A percentile compares a stretch with the other conserved stretches of the same genome.
These are phyloP conservation scores for Boloria selene DNA, from an alignment of 2,888 invertebrate genomes.

Conservation along the genomic window DNA sequence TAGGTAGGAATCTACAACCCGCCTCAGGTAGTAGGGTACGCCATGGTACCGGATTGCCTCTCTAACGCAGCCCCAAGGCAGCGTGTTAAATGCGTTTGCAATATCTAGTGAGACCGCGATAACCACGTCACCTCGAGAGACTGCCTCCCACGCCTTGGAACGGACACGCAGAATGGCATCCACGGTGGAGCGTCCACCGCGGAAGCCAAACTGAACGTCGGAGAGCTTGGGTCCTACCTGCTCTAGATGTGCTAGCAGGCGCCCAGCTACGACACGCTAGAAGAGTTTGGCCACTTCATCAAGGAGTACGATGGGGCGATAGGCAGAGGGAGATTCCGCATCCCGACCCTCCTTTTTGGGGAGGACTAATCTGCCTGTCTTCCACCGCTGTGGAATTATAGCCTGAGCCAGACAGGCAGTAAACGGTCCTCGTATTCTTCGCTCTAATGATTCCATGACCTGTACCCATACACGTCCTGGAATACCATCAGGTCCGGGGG, in stretches of 20 bases:
- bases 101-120: too few species aligned
- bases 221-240: not conserved
- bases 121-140: too few species aligned
- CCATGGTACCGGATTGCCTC: too few species aligned
- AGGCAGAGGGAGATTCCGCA: not conserved
- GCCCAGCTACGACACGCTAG: too few species aligned
- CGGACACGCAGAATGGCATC: not conserved
- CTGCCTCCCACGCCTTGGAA: too few species aligned
- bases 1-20: too few species aligned
- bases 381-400: not conserved
- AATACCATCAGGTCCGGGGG: not conserved
- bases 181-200: not conserved
- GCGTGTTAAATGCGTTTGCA: too few species aligned
- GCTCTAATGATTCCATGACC: not conserved
- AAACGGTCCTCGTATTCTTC: not conserved
- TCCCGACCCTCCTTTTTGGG: not conserved
- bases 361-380: not conserved
- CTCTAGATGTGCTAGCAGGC: not conserved
- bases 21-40: too few species aligned
- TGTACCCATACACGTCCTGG: not conserved
- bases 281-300: not conserved
- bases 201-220: constrained; percentile 2
- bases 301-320: not conserved
- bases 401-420: not conserved
- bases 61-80: too few species aligned